Conservation (phyloP, 2,888 invertebrate genomes). For the Anarsia innoxiella region DNA sequence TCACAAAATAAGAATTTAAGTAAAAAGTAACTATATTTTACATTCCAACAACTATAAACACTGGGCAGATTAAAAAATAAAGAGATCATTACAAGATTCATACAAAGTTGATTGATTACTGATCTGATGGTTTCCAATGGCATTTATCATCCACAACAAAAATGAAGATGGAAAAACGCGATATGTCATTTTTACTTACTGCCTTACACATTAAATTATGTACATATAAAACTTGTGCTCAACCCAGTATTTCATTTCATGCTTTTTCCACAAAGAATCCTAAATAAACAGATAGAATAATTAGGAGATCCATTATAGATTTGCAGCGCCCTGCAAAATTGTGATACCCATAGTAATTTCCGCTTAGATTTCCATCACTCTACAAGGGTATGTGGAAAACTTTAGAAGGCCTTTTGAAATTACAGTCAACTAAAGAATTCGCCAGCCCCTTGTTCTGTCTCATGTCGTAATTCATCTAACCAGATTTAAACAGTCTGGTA, state of each 20-base stretch:
- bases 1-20: slow-evolving; percentile 59
- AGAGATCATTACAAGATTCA: slow-evolving; percentile 74
- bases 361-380: no score
- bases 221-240: slow-evolving; percentile 59
- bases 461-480: no score
- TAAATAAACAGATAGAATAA: slow-evolving; percentile 31
- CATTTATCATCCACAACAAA: slow-evolving; percentile 30
- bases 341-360: no score
- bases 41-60: slow-evolving; percentile 65
- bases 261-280: slow-evolving; percentile 34
- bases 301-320: slow-evolving; percentile 55
- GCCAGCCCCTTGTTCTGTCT: no score
- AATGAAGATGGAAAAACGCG: slow-evolving; percentile 55
- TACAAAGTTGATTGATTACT: slow-evolving; percentile 37
- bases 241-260: slow-evolving; percentile 59
- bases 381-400: no score
- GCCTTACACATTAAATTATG: slow-evolving; percentile 55
- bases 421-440: no score
- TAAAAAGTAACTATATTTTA: slow-evolving; percentile 49
- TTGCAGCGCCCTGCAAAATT: no score
- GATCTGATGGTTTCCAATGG: slow-evolving; percentile 32
- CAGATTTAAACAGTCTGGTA: no score
- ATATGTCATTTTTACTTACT: slow-evolving; percentile 69
- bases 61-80: slow-evolving; percentile 72
- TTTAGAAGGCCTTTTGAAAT: no score